A percentile compares a stretch with the other conserved stretches of the same genome.
phyloP scores from a whole-genome alignment of 2,888 invertebrate genomes.

The Eilema depressum region DNA sequence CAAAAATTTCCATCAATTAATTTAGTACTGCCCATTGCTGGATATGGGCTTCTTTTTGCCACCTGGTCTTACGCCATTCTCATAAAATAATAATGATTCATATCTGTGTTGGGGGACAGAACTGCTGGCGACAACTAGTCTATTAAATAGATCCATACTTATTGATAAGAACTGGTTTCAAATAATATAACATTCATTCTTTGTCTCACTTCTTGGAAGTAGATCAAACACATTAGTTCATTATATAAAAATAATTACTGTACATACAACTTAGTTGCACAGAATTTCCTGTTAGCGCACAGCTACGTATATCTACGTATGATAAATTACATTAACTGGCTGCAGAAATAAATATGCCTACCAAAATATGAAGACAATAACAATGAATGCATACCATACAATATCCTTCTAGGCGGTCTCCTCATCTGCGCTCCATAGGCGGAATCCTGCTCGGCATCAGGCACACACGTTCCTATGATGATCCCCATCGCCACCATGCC shows the following conservation, averaged over 20 bases:
- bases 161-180: background rate
- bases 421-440: slow-evolving; percentile 78
- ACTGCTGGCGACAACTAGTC: background rate
- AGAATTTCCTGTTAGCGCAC: slow-evolving; percentile 8
- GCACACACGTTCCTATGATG: slow-evolving; percentile 91
- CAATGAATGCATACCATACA: slow-evolving; percentile 70
- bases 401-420: slow-evolving; percentile 78
- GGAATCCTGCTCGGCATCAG: slow-evolving; percentile 88
- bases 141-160: background rate
- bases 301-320: background rate
- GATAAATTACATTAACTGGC: background rate
- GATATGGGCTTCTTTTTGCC: background rate
- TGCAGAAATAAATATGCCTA: background rate
- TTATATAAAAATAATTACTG: background rate
- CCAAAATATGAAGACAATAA: background rate
- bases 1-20: too few relatives aligned
- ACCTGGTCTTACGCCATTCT: background rate
- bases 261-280: slow-evolving; percentile 8
- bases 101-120: background rate
- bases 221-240: background rate
- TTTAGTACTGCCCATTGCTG: too few relatives aligned
- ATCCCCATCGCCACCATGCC: slow-evolving; percentile 88
- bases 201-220: slow-evolving; percentile 5
- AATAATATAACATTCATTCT: background rate
- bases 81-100: background rate